These are phyloP conservation scores for Drosophila orena DNA, from an alignment of 1,140 invertebrate species.

Conservation along the genomic window DNA sequence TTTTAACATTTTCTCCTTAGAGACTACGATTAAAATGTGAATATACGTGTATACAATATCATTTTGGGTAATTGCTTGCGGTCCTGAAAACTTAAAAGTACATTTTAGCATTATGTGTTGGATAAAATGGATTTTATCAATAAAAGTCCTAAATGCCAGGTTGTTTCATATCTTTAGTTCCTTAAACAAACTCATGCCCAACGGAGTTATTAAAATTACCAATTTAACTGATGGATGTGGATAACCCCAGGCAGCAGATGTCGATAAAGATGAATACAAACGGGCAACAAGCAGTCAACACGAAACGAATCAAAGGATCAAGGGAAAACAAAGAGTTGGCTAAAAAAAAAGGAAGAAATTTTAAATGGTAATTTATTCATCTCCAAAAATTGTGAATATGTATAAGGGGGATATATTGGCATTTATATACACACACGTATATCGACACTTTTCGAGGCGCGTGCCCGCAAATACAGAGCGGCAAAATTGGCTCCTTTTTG, in stretches of 20 bases:
- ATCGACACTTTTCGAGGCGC: slow-evolving; percentile 5
- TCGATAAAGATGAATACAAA: slow-evolving; percentile 29
- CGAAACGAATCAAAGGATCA: slow-evolving; percentile 27
- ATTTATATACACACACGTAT: background rate
- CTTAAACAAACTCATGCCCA: background rate
- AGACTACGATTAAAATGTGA: too few relatives aligned
- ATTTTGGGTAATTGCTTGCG: background rate
- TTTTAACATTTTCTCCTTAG: background rate
- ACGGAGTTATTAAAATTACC: background rate
- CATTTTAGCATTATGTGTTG: background rate
- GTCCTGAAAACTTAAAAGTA: background rate
- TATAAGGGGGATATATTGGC: background rate
- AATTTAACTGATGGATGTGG: slow-evolving; percentile 10
- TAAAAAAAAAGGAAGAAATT: background rate
- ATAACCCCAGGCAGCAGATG: slow-evolving; percentile 22
- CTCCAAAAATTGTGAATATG: slow-evolving; percentile 3
- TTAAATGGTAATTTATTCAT: slow-evolving; percentile 6
- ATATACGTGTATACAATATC: too few relatives aligned
- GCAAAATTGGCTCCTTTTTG: slow-evolving; percentile 29
- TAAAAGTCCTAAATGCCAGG: background rate
- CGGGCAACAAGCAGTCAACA: slow-evolving; percentile 27
- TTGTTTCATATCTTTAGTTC: background rate
- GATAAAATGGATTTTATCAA: background rate
- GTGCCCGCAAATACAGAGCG: slow-evolving; percentile 18
- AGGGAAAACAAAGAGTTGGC: slow-evolving; percentile 9